Percentiles rank a stretch among this genome's conserved stretches.
These are phyloP conservation scores for Dascyllus trimaculatus DNA, from an alignment of 2,113 vertebrate genomes.

Conservation along the genomic window DNA sequence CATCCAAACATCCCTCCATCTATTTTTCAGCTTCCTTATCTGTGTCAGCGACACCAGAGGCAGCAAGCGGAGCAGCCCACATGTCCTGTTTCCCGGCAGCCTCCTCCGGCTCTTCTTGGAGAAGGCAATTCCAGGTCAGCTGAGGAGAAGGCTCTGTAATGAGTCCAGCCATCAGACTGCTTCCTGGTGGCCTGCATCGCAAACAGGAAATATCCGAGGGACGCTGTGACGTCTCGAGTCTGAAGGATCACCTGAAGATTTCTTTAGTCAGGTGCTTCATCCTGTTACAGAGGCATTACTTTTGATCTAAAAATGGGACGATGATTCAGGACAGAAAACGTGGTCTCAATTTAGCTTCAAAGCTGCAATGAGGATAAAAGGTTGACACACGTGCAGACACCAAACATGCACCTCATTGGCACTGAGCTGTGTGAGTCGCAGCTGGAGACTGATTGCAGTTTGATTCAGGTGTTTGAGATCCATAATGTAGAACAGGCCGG, in stretches of 20 bases:
- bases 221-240: background rate
- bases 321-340: conserved; percentile 6
- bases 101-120: conserved; percentile 6
- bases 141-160: conserved; percentile 6
- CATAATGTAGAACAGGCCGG: background rate
- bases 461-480: conserved; percentile 8
- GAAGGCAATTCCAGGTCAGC: conserved; percentile 18
- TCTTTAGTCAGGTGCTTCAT: conserved; percentile 3
- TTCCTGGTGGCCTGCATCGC: conserved; percentile 20
- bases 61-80: conserved; percentile 16
- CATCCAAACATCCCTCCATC: conserved; percentile 30
- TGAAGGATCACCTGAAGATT: background rate
- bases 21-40: conserved; percentile 32
- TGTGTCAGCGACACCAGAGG: conserved; percentile 43
- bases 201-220: background rate
- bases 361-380: background rate
- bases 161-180: background rate
- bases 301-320: conserved; percentile 4
- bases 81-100: conserved; percentile 48
- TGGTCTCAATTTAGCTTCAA: background rate
- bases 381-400: background rate
- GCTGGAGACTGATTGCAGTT: conserved; percentile 23
- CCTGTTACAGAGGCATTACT: background rate
- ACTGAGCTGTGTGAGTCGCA: background rate
- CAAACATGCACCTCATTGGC: conserved; percentile 12